Base-by-base conservation (phyloP, 2,113 vertebrate genomes). In the Panthera leo region DNA sequence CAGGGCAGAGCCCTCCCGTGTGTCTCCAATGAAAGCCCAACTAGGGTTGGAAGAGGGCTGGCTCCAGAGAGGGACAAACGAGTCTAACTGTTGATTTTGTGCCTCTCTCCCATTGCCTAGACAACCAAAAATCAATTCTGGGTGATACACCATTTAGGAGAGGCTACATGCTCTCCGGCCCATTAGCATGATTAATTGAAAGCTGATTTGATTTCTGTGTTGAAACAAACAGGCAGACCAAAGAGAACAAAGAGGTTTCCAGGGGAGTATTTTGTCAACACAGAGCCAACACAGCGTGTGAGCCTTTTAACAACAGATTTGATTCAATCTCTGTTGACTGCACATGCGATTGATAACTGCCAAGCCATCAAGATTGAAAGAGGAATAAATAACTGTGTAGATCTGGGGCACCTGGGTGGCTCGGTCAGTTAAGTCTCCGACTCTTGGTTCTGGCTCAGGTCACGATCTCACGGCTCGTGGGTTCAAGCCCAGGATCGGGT, bases 191-290 rank as follows among this genome's bases (percentile, higher is more conserved):
- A 65, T 31, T 82, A 51, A 65, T 12, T 42, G 14, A 71, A 97
- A 80, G 65, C 6, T 85, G n/a, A 48, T 82, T 88, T 92, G 58
- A 80, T 76, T 45, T 73, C 25, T 82, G 9, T 51, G 31, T 75
- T 75, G 79, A 87, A 80, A 68, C 29, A 73, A 61, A 94, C 14
- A 75, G 42, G 51, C n/a, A 23, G 94, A 67, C 19, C 85, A 95
- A 79, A 84, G 4, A 63, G 36, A 48, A 76, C 27, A 86, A 70
- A 83, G 58, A 10, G 4, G 36, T 53, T 92, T 94, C 48, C 71
- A 78, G 51, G 45, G 48, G 67, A 71, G 23, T 79, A 34, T 95
- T 96, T 75, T 58, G 78, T 39, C 73, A 63, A 82, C 91, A 70
- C 29, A 93, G 55, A 94, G 36, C 45, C 68, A 88, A n/a, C 23